Percentiles rank a stretch among this genome's conserved stretches.
These are phyloP conservation scores for Xylota segnis DNA, from an alignment of 2,888 invertebrate species.

Conservation along the genomic window DNA sequence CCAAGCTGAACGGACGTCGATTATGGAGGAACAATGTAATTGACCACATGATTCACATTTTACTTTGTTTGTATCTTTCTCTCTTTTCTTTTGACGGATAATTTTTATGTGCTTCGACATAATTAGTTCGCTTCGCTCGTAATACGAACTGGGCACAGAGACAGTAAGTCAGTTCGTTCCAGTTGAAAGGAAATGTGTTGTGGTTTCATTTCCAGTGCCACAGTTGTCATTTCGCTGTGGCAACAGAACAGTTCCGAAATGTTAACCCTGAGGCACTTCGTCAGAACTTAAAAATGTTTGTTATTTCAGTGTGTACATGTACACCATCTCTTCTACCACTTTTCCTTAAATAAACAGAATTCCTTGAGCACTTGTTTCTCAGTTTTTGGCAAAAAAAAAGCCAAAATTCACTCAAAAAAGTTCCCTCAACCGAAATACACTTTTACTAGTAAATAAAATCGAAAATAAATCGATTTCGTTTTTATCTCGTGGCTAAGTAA, in stretches of 20 bases:
- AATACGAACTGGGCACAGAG: slow-evolving; percentile 20
- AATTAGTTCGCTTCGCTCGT: slow-evolving; percentile 40
- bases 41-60: slow-evolving; percentile 58
- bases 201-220: neutral
- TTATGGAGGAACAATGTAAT: slow-evolving; percentile 37
- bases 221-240: neutral
- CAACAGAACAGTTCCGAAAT: slow-evolving; percentile 1
- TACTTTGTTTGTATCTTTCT: neutral
- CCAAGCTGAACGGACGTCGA: slow-evolving; percentile 12
- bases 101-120: slow-evolving; percentile 44
- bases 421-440: neutral
- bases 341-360: slow-evolving; percentile 6
- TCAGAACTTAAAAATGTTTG: neutral
- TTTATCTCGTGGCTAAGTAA: slow-evolving; percentile 9
- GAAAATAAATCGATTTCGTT: slow-evolving; percentile 2
- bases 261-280: slow-evolving; percentile 26
- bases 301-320: neutral
- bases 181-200: slow-evolving; percentile 44
- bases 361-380: neutral
- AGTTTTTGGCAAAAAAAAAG: neutral
- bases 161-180: slow-evolving; percentile 37
- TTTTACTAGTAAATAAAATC: slow-evolving; percentile 31
- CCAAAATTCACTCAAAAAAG: neutral
- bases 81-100: slow-evolving; percentile 5
- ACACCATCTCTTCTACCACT: slow-evolving; percentile 4